Conservation (phyloP, 2,888 invertebrate genomes). For the Leptinotarsa rubiginosa region DNA sequence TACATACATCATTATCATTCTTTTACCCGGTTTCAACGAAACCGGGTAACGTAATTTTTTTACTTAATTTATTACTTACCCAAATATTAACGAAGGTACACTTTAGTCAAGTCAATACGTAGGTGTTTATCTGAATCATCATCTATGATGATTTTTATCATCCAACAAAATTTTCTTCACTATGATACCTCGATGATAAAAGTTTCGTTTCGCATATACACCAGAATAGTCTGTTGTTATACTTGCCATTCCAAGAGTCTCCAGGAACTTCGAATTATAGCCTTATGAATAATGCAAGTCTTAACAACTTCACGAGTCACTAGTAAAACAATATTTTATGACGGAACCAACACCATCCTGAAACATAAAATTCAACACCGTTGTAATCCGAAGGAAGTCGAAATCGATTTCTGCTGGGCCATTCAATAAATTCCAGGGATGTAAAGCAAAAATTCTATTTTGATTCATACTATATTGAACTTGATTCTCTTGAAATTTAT, state of each 20-base stretch:
- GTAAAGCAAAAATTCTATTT: background rate
- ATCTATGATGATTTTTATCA: background rate
- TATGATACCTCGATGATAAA: background rate
- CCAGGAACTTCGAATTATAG: background rate
- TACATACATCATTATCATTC: too few species aligned
- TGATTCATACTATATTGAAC: background rate
- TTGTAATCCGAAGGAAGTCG: background rate
- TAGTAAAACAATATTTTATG: slow-evolving; percentile 7
- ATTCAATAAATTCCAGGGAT: background rate
- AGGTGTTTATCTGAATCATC: too few species aligned
- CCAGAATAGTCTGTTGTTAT: background rate
- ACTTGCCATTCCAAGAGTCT: background rate
- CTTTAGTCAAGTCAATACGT: too few species aligned
- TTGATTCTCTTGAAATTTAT: background rate
- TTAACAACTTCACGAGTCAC: background rate
- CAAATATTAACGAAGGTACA: too few species aligned
- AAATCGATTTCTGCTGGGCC: background rate
- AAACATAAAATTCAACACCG: background rate
- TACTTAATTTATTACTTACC: too few species aligned
- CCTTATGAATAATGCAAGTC: slow-evolving; percentile 7
- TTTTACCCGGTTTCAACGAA: too few species aligned
- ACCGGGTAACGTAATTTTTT: too few species aligned
- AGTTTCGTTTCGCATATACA: background rate
- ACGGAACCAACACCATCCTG: background rate
- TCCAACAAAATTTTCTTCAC: background rate